Evolutionary conservation across 2,113 vertebrate species (phyloP).

Genomic region (Octodon degus): DNA sequence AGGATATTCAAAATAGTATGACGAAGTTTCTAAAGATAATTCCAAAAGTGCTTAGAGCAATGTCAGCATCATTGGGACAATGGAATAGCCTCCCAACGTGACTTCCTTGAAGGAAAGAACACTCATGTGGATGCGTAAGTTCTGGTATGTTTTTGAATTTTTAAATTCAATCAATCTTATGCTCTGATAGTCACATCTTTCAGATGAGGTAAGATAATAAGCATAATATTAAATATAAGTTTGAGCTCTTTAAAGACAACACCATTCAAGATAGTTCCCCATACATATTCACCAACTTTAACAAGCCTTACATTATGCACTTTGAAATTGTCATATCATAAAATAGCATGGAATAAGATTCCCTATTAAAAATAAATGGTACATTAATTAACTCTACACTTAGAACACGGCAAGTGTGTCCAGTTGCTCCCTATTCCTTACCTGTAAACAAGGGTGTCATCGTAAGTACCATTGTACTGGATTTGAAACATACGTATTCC

Average conservation of each 20-base stretch:
- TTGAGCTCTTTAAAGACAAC: constrained; percentile 76
- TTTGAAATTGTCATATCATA: not conserved
- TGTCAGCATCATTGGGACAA: constrained; percentile 78
- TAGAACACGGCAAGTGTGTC: not conserved
- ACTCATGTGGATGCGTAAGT: constrained; percentile 78
- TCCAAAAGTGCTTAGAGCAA: constrained; percentile 82
- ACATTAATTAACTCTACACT: constrained; percentile 28
- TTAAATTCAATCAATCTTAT: constrained; percentile 70
- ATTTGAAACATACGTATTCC: constrained; percentile 99
- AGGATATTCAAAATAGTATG: constrained; percentile 81
- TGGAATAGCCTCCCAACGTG: constrained; percentile 77
- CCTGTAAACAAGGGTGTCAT: constrained; percentile 99
- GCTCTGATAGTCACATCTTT: constrained; percentile 78
- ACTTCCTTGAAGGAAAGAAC: constrained; percentile 83
- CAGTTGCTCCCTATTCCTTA: constrained; percentile 83
- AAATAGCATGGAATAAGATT: constrained; percentile 9
- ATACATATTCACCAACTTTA: constrained; percentile 18
- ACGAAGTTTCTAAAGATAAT: constrained; percentile 81
- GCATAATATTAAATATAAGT: constrained; percentile 70
- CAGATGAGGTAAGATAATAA: constrained; percentile 57
- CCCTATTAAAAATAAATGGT: not conserved
- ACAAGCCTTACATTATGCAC: not conserved
- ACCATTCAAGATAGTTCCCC: constrained; percentile 53
- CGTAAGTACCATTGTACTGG: constrained; percentile 98
- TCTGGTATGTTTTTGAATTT: constrained; percentile 82